These are phyloP conservation scores for Agrotis exclamationis DNA, from an alignment of 2,888 invertebrate genomes.

Conservation along the genomic window DNA sequence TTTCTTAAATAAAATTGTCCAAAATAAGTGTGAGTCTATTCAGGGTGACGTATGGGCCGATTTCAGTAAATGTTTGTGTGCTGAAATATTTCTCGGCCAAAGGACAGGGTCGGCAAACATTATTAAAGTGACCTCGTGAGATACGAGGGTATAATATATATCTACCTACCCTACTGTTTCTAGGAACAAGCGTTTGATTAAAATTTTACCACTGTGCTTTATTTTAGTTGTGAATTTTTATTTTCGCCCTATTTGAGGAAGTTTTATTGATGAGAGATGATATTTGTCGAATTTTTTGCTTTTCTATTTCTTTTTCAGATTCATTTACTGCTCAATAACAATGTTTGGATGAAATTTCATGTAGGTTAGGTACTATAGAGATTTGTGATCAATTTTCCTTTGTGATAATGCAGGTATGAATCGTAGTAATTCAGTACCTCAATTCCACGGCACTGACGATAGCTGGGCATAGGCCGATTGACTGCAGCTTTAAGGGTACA, in stretches of 20 bases:
- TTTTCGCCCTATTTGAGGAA: no score
- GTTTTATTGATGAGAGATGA: background rate
- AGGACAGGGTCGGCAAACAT: constrained; percentile 44
- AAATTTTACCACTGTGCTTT: constrained; percentile 2
- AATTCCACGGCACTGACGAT: no score
- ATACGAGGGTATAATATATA: constrained; percentile 21
- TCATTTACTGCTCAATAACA: no score
- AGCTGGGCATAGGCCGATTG: no score
- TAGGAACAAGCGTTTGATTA: constrained; percentile 11
- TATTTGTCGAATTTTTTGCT: no score
- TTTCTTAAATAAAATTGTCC: constrained; percentile 50
- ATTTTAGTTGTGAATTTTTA: background rate
- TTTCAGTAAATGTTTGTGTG: constrained; percentile 58
- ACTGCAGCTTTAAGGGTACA: no score
- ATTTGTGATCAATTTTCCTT: no score
- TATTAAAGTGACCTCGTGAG: constrained; percentile 47
- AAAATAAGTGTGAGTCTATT: constrained; percentile 42
- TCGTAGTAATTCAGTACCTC: no score
- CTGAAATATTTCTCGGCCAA: constrained; percentile 51
- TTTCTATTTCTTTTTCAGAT: no score
- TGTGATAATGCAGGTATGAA: no score
- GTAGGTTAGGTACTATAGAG: no score
- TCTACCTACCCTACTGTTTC: background rate
- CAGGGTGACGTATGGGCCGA: constrained; percentile 45
- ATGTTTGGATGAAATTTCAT: no score